Evolutionary conservation across 2,113 vertebrate species (phyloP), one percentile per base, ranked within the genome.

Genomic region (Varanus salvator): DNA sequence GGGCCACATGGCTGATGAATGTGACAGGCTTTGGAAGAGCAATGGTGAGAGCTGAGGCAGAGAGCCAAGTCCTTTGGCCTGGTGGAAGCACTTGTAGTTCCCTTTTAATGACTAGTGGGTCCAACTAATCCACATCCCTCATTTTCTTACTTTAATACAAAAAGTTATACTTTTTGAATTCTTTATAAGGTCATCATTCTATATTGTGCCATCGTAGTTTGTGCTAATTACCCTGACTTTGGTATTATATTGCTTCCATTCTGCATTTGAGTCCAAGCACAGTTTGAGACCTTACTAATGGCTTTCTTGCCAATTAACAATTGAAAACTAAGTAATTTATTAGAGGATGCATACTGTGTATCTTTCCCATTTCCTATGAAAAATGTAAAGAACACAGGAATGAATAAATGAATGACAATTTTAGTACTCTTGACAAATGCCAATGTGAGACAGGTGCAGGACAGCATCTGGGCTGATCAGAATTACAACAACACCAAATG

Each of bases 341-440:
- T 92, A 86, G 90, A 90, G 60, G 81, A 85, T 8, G 74, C 88
- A 2, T 48, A 76, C 54, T 75, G 86, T 1, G 87, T 91, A 80
- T 93, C 93, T 72, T 81, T 93, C 93, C 77, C 88, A 74, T 81
- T 89, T 50, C 66, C 57, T 90, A 80, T 92, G 85, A 95, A 93
- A 94, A 92, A 87, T 84, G 81, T 44, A 71, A 84, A 78, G 71
- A 27, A 14, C 38, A 31, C 78, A 77, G 8, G 57, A 27, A 50
- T n/a, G 68, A 48, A 87, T 68, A 29, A 78, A 64, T 78, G 57
- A 78, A 64, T 78, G 57, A 31, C 38, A 4, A 31, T 50, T 78
- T 68, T 76, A 64, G 80, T 48, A 64, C 44, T 17, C 9, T 29
- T 11, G 15, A 74, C 48, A 87, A 76, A 68, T 83, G 71, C 19